phyloP scores from a whole-genome alignment of 2,888 invertebrate species.

The Orthosia cruda region DNA sequence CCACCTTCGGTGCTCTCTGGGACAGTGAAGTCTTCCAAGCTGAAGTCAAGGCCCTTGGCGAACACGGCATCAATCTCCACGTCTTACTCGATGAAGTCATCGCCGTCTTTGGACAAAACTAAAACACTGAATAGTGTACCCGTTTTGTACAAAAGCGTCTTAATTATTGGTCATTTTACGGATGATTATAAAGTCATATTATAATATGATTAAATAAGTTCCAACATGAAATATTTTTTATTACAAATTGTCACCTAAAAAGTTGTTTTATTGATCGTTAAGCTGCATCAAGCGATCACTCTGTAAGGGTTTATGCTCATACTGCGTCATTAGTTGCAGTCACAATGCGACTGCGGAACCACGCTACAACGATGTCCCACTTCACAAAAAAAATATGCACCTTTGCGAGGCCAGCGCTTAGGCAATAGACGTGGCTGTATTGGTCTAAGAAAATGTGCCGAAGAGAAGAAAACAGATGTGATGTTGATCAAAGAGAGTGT shows the following conservation, averaged over 20 bases:
- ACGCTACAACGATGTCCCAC: too few species aligned
- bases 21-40: constrained; percentile 78
- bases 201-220: constrained; percentile 20
- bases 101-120: constrained; percentile 83
- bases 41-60: constrained; percentile 76
- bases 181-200: constrained; percentile 7
- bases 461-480: too few species aligned
- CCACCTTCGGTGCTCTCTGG: constrained; percentile 78
- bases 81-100: constrained; percentile 74
- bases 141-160: constrained; percentile 8
- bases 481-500: too few species aligned
- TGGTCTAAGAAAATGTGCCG: too few species aligned
- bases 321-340: constrained; percentile 10
- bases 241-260: constrained; percentile 12
- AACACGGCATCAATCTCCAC: constrained; percentile 79
- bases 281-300: constrained; percentile 1
- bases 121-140: constrained; percentile 28
- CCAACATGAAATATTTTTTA: neutral
- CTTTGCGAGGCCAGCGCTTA: too few species aligned
- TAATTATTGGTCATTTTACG: constrained; percentile 6
- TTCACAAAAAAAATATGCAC: too few species aligned
- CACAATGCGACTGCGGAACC: too few species aligned
- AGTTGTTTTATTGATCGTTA: constrained; percentile 22
- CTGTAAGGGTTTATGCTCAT: constrained; percentile 10
- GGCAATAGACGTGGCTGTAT: too few species aligned